phyloP scores from a whole-genome alignment of 1,140 invertebrate genomes.

The Zaprionus vittiger region DNA sequence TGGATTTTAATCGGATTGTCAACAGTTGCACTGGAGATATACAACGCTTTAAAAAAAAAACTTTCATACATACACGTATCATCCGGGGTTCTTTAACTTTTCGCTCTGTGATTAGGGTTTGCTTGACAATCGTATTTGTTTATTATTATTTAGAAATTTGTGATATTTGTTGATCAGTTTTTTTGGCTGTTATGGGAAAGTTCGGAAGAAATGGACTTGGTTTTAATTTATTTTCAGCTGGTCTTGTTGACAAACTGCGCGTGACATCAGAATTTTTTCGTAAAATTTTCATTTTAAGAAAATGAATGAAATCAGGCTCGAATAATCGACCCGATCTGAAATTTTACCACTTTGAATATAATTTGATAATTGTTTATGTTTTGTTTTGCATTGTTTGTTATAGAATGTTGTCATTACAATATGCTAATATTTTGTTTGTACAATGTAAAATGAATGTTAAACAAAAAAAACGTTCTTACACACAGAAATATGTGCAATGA shows the following conservation, averaged over 20 bases:
- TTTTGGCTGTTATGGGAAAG: constrained; percentile 35
- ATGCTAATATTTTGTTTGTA: constrained; percentile 44
- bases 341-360: constrained; percentile 83
- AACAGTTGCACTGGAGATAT: constrained; percentile 31
- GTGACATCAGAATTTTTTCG: constrained; percentile 76
- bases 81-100: constrained; percentile 38
- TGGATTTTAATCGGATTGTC: constrained; percentile 43
- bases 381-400: constrained; percentile 30
- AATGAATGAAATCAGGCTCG: constrained; percentile 19
- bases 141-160: constrained; percentile 11
- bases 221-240: constrained; percentile 63
- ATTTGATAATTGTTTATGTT: constrained; percentile 23
- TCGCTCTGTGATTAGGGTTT: constrained; percentile 33
- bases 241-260: constrained; percentile 81
- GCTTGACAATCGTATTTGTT: constrained; percentile 46
- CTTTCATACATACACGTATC: constrained; percentile 65
- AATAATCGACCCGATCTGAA: constrained; percentile 33
- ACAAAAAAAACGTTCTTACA: constrained; percentile 7
- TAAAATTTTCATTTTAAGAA: constrained; percentile 63
- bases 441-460: constrained; percentile 38
- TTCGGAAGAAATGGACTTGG: constrained; percentile 53
- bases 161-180: constrained; percentile 27
- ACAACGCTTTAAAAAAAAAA: constrained; percentile 24
- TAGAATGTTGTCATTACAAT: constrained; percentile 14
- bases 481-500: constrained; percentile 10